Evolutionary conservation across 2,113 vertebrate genomes (phyloP).

Genomic region (Strix aluco): DNA sequence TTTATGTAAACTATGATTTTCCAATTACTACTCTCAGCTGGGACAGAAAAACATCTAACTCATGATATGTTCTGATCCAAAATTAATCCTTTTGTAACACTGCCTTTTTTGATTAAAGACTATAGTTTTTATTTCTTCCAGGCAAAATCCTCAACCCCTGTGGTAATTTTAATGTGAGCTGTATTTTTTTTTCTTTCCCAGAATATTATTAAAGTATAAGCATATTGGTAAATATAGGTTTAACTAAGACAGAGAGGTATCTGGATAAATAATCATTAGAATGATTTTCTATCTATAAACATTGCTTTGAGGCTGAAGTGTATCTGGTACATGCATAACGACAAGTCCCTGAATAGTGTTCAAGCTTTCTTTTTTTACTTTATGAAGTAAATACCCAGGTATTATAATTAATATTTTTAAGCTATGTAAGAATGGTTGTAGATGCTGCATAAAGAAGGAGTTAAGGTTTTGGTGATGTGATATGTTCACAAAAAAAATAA

Average conservation of each 20-base stretch:
- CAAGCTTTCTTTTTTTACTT: not conserved
- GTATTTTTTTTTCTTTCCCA: not conserved
- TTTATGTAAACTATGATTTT: conserved; percentile 65
- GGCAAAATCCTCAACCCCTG: not conserved
- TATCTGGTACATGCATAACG: not conserved
- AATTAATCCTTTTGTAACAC: conserved; percentile 64
- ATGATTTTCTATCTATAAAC: not conserved
- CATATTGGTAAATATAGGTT: not conserved
- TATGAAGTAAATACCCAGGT: not conserved
- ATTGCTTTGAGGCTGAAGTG: not conserved
- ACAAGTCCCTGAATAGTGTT: not conserved
- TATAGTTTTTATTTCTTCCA: not conserved
- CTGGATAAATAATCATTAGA: not conserved
- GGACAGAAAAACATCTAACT: conserved; percentile 53
- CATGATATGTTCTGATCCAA: conserved; percentile 19
- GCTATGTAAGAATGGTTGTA: not conserved
- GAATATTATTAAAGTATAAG: not conserved
- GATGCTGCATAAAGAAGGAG: not conserved
- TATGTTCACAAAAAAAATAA: not conserved
- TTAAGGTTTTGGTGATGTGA: not conserved
- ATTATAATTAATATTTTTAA: not conserved
- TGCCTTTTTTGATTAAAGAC: conserved; percentile 57
- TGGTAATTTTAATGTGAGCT: not conserved
- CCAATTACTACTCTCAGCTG: conserved; percentile 70
- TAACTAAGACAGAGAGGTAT: not conserved